Conservation (phyloP, 2,888 invertebrate genomes). For the Archaeoteleia sp. region DNA sequence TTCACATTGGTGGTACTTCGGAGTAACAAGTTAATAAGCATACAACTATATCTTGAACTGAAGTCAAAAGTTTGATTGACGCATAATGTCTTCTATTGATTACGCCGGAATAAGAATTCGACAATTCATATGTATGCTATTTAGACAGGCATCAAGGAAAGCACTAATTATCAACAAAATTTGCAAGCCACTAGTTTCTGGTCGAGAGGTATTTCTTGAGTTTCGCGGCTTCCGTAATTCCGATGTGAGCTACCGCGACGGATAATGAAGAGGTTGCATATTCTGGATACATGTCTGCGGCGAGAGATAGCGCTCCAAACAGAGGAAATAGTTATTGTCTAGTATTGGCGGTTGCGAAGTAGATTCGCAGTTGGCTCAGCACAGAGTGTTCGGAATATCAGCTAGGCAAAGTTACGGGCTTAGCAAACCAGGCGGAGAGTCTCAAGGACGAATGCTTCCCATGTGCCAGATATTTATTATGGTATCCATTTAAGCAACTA, state of each 20-base stretch:
- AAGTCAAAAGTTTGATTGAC: not conserved
- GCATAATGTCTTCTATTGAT: slow-evolving; percentile 4
- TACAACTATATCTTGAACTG: too few species aligned
- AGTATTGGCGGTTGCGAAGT: slow-evolving; percentile 55
- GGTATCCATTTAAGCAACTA: slow-evolving; percentile 10
- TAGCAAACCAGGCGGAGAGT: slow-evolving; percentile 51
- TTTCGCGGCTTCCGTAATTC: slow-evolving; percentile 55
- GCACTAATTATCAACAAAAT: slow-evolving; percentile 40
- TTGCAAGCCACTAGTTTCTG: slow-evolving; percentile 30
- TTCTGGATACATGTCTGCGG: slow-evolving; percentile 57
- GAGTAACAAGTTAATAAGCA: too few species aligned
- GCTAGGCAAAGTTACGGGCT: slow-evolving; percentile 55
- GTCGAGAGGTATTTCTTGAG: slow-evolving; percentile 40
- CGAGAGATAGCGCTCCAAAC: slow-evolving; percentile 39
- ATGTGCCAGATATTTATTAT: slow-evolving; percentile 21
- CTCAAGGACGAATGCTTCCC: slow-evolving; percentile 39
- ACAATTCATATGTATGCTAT: not conserved
- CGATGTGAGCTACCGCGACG: slow-evolving; percentile 53
- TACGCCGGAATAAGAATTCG: slow-evolving; percentile 1
- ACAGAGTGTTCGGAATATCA: slow-evolving; percentile 51
- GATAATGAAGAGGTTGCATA: slow-evolving; percentile 61
- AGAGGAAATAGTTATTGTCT: slow-evolving; percentile 64
- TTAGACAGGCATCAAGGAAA: slow-evolving; percentile 1
- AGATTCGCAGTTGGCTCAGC: slow-evolving; percentile 46
- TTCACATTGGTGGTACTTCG: too few species aligned